Evolutionary conservation across 92 coral and sea anemone species (phyloP), one percentile per base, ranked within the genome.

Genomic region (Micromussa lordhowensis): DNA sequence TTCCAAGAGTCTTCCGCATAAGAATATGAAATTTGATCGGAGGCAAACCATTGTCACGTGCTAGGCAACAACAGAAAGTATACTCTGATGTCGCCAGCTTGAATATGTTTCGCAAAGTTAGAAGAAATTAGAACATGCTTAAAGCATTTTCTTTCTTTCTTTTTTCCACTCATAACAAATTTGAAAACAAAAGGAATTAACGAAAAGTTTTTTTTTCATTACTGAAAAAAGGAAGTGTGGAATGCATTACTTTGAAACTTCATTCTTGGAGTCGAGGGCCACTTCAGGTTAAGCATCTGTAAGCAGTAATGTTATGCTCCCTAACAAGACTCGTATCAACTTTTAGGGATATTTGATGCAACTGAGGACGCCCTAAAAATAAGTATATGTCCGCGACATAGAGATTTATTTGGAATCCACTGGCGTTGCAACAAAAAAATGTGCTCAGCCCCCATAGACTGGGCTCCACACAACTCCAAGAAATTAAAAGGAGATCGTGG

Each of bases 401-500:
- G 83, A 61, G 76, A 77, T 28, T 38, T 63, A 59, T 86, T 38
- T 77, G 89, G 75, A 86, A 86, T 76, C 51, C 58, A 38, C 40
- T 85, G 83, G 89, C 75, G 77, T 58, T 75, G 82, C 44, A 85
- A 85, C 32, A 76, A 85, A 36, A 85, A 85, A 76, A 85, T 19
- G 74, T 77, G 89, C 55, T 85, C 83, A 85, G 36, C 89, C 4
- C 76, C 89, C n/a, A 36, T 18, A 75, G 61, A 68, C 73, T 85
- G 83, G 89, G 89, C 83, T 30, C 31, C 61, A 34, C 88, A 85
- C 82, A 85, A 85, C 63, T 85, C 74, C 68, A 75, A 63, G 36
- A 26, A 82, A 64, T 74, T 55, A 55, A 91, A 91, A 64, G 93
- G 89, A 68, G 88, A 82, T 63, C 90, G 91, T 55, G 91, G 95